Base-by-base conservation (phyloP, 1,140 invertebrate species). In the Oppia nitens region DNA sequence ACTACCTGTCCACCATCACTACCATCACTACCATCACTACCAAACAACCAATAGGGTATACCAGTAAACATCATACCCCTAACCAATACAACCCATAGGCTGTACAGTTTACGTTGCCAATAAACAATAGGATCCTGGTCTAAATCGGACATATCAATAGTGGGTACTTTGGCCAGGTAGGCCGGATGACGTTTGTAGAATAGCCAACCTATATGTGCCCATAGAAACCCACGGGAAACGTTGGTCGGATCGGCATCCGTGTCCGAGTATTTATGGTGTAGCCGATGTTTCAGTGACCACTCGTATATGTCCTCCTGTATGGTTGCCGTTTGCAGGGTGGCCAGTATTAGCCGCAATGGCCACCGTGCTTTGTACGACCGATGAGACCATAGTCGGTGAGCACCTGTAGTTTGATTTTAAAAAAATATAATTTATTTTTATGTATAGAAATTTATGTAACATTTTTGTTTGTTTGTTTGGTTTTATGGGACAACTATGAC, bases 1-100 rank as follows among this genome's bases (percentile, higher is more conserved):
- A n/a, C n/a, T n/a, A n/a, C n/a, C n/a, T n/a, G n/a, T n/a, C n/a
- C n/a, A n/a, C n/a, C n/a, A n/a, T n/a, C n/a, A n/a, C n/a, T n/a
- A n/a, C n/a, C n/a, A n/a, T n/a, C n/a, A n/a, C n/a, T n/a, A n/a
- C n/a, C n/a, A n/a, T n/a, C n/a, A n/a, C n/a, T n/a, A n/a, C 78
- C 77, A 90, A 91, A 97, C 2, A 75, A 75, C 63, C 82, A 83
- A 48, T 84, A 80, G 0, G 92, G 88, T 27, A 92, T 75, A 0
- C 82, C 12, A 0, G 87, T 87, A 0, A 93, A 93, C 4, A 95
- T 2, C 9, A 91, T 63, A 69, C 96, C 94, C 67, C 87, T 88
- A 3, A 80, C 66, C 0, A 91, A 4, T 0, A 88, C 78, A 78
- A 92, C 88, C 63, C 92, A 66, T 9, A 81, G 69, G 47, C 81